Base-by-base conservation (phyloP, 2,888 invertebrate genomes). In the Parascotia fuliginaria region DNA sequence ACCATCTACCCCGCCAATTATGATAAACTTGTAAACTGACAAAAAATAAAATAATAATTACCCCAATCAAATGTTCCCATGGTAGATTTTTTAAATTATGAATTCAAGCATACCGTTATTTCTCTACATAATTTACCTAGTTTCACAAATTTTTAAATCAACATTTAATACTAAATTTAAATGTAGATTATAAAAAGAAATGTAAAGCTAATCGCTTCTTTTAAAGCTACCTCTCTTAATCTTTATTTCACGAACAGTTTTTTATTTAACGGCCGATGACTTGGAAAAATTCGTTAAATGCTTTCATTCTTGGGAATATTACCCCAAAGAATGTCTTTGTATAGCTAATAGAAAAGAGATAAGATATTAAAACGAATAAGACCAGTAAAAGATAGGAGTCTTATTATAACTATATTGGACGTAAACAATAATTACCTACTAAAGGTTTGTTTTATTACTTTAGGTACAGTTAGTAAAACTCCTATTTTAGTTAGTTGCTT, bases 361-460 rank as follows among this genome's bases (percentile, higher is more conserved):
- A 1, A 13, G n/a, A 9, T 13, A 22, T 15, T 27, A 46, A 22
- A 9, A 29, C 11, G 28, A 39, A 39, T 15, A 11, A 29, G 7
- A 14, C 16, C 14, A 7, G 3, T 6, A 28, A 19, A 36, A 22
- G 3, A 29, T 37, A 6, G 24, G 0, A 15, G 33, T n/a, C n/a
- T 15, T 14, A 48, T 28, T 44, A 42, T 9, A 1, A 38, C 13
- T 34, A 48, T 40, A 42, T 29, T 15, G 37, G 6, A 29, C 12
- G 3, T 49, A 49, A 40, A 39, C 48, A 46, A 49, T 62, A 46
- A 46, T n/a, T 5, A 32, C n/a, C n/a, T n/a, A 57, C 50, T 45
- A 36, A 56, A 54, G 37, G 11, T n/a, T n/a, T n/a, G n/a, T n/a
- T n/a, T n/a, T n/a, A n/a, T n/a, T n/a, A n/a, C n/a, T n/a, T n/a